Conservation (phyloP, 2,888 invertebrate genomes). For the Dicyrtomina minuta region DNA sequence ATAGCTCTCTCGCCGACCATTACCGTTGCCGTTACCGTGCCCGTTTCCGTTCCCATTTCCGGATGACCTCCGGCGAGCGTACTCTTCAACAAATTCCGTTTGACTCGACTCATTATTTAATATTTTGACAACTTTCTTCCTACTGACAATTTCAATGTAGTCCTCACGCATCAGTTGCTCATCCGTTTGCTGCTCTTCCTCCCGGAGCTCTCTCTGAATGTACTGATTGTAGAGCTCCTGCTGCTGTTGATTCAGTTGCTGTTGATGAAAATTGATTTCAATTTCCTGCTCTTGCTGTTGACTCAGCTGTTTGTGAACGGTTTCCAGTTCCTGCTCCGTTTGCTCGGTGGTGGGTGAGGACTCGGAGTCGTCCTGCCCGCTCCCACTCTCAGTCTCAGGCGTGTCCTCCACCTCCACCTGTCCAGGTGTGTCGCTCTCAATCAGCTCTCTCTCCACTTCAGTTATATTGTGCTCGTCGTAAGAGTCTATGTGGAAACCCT, state of each 20-base stretch:
- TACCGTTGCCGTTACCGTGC: too few relatives aligned
- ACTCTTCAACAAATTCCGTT: conserved; percentile 51
- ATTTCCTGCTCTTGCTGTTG: conserved; percentile 18
- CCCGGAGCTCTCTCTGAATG: conserved; percentile 9
- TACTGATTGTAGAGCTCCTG: not conserved
- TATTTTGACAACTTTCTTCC: conserved; percentile 16
- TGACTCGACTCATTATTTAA: conserved; percentile 31
- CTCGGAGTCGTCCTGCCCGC: conserved; percentile 22
- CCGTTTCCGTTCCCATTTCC: too few relatives aligned
- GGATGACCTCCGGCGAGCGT: conserved; percentile 14
- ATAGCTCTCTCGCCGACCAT: not conserved
- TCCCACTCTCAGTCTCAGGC: not conserved
- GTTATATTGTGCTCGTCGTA: conserved; percentile 21
- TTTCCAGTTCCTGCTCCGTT: not conserved
- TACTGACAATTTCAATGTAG: conserved; percentile 19
- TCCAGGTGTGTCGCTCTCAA: not conserved
- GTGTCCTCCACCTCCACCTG: not conserved
- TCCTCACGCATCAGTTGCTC: conserved; percentile 12
- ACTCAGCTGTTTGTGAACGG: not conserved
- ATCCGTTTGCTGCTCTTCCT: conserved; percentile 18
- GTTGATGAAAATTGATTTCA: conserved; percentile 1
- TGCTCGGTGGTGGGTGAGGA: conserved; percentile 3
- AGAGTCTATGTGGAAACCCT: conserved; percentile 29
- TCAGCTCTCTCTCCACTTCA: conserved; percentile 23
- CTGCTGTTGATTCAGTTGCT: not conserved